These are phyloP conservation scores for Crocidura indochinensis DNA, from an alignment of 2,797 vertebrate genomes.

Conservation along the genomic window DNA sequence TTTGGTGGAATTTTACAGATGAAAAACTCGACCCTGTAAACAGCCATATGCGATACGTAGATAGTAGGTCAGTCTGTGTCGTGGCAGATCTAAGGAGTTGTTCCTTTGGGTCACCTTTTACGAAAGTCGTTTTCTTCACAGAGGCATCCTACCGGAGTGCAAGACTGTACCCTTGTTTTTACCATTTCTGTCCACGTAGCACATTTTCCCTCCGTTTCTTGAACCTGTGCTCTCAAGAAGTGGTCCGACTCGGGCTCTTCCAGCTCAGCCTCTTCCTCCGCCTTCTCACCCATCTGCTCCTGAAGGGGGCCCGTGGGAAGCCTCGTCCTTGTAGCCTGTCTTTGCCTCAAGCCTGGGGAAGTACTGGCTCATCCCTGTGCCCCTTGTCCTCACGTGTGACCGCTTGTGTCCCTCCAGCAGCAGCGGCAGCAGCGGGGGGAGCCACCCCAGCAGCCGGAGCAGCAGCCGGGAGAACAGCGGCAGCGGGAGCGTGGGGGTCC, in stretches of 20 bases:
- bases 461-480: constrained; percentile 99
- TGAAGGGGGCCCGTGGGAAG: constrained; percentile 19
- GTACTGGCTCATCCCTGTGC: background rate
- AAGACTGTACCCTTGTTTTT: constrained; percentile 56
- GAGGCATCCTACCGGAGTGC: constrained; percentile 59
- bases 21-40: constrained; percentile 81
- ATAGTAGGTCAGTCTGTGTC: constrained; percentile 54
- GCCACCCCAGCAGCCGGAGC: constrained; percentile 98
- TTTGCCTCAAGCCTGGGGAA: constrained; percentile 69
- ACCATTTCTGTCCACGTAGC: constrained; percentile 36
- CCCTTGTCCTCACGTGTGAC: constrained; percentile 70
- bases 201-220: constrained; percentile 39
- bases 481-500: constrained; percentile 97
- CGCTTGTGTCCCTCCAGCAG: constrained; percentile 92
- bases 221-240: constrained; percentile 46
- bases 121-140: constrained; percentile 66
- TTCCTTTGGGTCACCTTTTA: constrained; percentile 55
- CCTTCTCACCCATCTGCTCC: constrained; percentile 30
- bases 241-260: constrained; percentile 47
- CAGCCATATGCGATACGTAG: background rate
- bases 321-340: constrained; percentile 50
- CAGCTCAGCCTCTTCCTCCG: constrained; percentile 40
- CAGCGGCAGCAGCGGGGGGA: constrained; percentile 98
- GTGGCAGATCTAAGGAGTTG: constrained; percentile 59
- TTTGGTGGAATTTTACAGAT: constrained; percentile 87